Evolutionary conservation across 1,140 invertebrate species (phyloP).

Genomic region (Apocrypta bakeri): DNA sequence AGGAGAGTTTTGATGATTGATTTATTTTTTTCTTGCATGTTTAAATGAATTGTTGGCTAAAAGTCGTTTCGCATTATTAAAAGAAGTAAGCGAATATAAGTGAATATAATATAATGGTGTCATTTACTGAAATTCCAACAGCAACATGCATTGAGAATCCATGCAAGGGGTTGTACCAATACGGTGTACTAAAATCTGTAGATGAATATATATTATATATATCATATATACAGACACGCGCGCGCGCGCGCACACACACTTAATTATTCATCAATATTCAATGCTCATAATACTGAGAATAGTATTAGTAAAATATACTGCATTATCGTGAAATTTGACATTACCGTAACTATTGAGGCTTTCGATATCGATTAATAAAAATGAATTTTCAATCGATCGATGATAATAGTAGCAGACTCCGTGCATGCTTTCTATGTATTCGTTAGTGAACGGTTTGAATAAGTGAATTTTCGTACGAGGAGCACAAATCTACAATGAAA

Average conservation of each 20-base stretch:
- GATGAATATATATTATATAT: constrained; percentile 15
- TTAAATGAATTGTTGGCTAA: background rate
- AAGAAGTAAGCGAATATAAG: background rate
- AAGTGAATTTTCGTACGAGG: constrained; percentile 57
- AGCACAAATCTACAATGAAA: constrained; percentile 59
- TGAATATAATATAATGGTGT: background rate
- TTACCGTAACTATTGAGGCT: constrained; percentile 22
- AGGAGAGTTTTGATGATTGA: constrained; percentile 4
- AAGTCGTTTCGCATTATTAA: background rate
- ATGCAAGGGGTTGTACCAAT: constrained; percentile 59
- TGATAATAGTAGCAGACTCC: constrained; percentile 57
- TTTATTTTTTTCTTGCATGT: constrained; percentile 21
- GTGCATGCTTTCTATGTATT: constrained; percentile 55
- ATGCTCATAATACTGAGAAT: too few species aligned
- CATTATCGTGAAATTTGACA: too few species aligned
- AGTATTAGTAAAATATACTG: too few species aligned
- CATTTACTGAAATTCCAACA: constrained; percentile 15
- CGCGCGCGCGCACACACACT: too few species aligned
- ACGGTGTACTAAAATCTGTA: constrained; percentile 52
- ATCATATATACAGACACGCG: too few species aligned
- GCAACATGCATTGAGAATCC: constrained; percentile 57
- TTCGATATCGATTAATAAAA: constrained; percentile 30
- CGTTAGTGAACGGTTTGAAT: background rate
- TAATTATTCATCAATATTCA: too few species aligned
- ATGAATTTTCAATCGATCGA: constrained; percentile 22